phyloP scores from a whole-genome alignment of 2,113 vertebrate species.

The Eulacestoma nigropectus region DNA sequence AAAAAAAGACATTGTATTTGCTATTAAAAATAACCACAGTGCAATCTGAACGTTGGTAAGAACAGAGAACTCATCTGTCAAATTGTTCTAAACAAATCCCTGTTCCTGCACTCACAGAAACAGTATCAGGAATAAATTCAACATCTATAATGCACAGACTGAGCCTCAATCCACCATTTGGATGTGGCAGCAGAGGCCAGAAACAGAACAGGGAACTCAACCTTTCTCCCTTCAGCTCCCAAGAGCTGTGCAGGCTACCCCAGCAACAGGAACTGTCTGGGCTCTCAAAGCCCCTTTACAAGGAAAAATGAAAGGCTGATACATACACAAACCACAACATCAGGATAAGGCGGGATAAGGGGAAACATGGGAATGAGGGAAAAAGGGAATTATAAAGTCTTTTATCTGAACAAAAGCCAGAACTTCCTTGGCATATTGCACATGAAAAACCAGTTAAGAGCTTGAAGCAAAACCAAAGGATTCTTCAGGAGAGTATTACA shows the following conservation, averaged over 20 bases:
- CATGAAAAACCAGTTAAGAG: conserved; percentile 32
- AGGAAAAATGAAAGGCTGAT: neutral
- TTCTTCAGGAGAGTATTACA: neutral
- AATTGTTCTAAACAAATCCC: conserved; percentile 6
- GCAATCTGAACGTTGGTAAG: neutral
- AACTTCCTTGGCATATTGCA: neutral
- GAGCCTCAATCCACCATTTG: neutral
- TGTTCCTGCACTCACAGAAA: neutral
- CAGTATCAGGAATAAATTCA: neutral
- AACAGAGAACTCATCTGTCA: neutral
- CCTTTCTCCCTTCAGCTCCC: neutral
- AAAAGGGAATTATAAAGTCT: neutral
- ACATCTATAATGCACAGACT: neutral
- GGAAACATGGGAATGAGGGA: neutral
- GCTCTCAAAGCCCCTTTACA: neutral
- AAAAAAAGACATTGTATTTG: neutral
- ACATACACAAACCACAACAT: neutral
- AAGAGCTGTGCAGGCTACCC: neutral
- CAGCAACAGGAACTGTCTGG: neutral
- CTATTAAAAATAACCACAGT: conserved; percentile 1
- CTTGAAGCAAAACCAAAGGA: neutral
- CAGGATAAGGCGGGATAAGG: neutral
- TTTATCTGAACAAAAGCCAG: neutral
- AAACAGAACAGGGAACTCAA: neutral
- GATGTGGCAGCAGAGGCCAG: neutral